A percentile compares a stretch with the other conserved stretches of the same genome.
phyloP scores from a whole-genome alignment of 2,113 vertebrate genomes.

The Aythya baeri region DNA sequence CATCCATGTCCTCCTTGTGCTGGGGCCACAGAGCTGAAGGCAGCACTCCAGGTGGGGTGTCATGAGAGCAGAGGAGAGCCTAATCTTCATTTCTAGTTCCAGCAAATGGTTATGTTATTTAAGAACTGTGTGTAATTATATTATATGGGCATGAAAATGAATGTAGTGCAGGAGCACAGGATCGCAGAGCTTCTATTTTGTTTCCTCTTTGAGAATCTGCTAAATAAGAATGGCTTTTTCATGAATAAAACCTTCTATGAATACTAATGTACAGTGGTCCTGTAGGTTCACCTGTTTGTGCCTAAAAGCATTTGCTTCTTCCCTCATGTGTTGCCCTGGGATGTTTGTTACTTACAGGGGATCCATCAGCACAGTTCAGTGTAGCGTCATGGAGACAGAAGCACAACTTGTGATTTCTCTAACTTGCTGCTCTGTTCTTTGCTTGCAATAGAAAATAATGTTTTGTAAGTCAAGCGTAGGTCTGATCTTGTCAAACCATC shows the following conservation, averaged over 20 bases:
- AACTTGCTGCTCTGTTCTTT: not conserved
- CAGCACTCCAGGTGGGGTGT: too few species aligned
- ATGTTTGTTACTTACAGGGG: not conserved
- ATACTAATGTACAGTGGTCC: not conserved
- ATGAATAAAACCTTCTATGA: not conserved
- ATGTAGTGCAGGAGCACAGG: not conserved
- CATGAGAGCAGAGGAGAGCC: not conserved
- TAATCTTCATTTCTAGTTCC: not conserved
- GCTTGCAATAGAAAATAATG: not conserved
- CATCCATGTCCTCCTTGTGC: too few species aligned
- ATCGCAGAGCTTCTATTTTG: not conserved
- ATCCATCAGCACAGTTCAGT: not conserved
- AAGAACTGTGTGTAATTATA: not conserved
- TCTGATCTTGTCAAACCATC: not conserved
- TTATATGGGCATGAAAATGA: not conserved
- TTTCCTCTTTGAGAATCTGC: not conserved
- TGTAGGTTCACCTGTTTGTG: not conserved
- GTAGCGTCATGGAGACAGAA: not conserved
- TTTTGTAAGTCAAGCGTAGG: not conserved
- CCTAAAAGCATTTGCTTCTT: not conserved
- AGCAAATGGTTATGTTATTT: not conserved
- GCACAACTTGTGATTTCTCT: not conserved
- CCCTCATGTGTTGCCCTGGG: accelerated
- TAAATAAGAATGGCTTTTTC: not conserved
- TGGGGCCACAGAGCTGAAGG: too few species aligned